phyloP scores from a whole-genome alignment of 2,113 vertebrate species.

The Eudyptes chrysolophus region DNA sequence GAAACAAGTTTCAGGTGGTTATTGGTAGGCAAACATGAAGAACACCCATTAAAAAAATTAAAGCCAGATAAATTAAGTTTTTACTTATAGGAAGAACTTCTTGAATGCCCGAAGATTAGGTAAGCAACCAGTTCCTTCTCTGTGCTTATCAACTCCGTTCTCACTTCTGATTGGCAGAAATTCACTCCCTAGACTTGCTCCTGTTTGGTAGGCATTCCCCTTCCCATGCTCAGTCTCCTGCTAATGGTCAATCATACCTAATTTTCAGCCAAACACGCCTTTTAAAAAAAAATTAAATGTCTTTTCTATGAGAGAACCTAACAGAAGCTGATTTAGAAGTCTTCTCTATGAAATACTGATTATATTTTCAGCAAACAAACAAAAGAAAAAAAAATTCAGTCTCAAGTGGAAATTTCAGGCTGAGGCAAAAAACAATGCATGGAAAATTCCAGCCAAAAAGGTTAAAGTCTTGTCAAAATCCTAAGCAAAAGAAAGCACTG shows the following conservation, averaged over 20 bases:
- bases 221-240: neutral
- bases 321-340: neutral
- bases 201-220: neutral
- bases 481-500: constrained; percentile 15
- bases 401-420: neutral
- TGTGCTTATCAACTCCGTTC: neutral
- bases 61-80: neutral
- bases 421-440: neutral
- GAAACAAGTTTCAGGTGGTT: neutral
- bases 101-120: neutral
- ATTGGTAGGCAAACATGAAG: neutral
- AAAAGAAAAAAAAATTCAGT: neutral
- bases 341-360: neutral
- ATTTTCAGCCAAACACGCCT: neutral
- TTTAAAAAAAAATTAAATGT: neutral
- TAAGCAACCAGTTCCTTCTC: neutral
- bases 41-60: neutral
- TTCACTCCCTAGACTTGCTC: neutral
- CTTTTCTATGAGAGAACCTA: neutral
- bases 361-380: neutral
- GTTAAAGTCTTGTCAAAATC: neutral
- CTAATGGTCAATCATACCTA: neutral
- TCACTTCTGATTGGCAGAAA: neutral
- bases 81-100: neutral
- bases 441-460: constrained; percentile 35